Evolutionary conservation across 1,140 invertebrate species (phyloP).

Genomic region (Cherax quadricarinatus): DNA sequence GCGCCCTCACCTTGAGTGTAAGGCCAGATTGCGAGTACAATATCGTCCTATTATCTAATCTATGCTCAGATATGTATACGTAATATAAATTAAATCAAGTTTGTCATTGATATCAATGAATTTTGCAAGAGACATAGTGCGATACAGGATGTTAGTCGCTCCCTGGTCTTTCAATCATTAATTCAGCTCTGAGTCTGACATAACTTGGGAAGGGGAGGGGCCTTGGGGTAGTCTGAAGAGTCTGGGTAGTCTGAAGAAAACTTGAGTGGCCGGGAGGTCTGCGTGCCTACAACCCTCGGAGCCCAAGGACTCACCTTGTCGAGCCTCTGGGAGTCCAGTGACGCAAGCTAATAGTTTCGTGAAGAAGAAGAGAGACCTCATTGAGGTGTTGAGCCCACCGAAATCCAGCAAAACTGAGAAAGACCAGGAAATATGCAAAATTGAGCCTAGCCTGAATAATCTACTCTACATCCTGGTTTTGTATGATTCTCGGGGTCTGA

Average conservation of each 20-base stretch:
- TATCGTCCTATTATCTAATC: neutral
- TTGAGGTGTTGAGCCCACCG: conserved; percentile 68
- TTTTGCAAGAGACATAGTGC: neutral
- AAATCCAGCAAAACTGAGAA: conserved; percentile 68
- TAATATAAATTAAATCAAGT: neutral
- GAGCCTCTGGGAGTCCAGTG: conserved; percentile 66
- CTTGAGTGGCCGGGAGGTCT: conserved; percentile 14
- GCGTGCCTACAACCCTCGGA: conserved; percentile 25
- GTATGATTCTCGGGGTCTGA: conserved; percentile 20
- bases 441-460: conserved; percentile 10
- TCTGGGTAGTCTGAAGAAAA: conserved; percentile 12
- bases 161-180: neutral
- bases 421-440: conserved; percentile 57
- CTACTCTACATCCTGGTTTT: conserved; percentile 18
- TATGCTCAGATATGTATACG: neutral
- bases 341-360: conserved; percentile 69
- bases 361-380: conserved; percentile 65
- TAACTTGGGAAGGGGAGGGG: neutral
- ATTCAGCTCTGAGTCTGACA: neutral
- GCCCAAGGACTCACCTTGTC: conserved; percentile 61
- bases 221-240: neutral
- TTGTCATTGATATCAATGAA: neutral
- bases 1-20: neutral
- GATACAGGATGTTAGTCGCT: neutral
- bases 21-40: neutral